Base-by-base conservation (phyloP, 2,113 vertebrate genomes). In the Asarcornis scutulata region DNA sequence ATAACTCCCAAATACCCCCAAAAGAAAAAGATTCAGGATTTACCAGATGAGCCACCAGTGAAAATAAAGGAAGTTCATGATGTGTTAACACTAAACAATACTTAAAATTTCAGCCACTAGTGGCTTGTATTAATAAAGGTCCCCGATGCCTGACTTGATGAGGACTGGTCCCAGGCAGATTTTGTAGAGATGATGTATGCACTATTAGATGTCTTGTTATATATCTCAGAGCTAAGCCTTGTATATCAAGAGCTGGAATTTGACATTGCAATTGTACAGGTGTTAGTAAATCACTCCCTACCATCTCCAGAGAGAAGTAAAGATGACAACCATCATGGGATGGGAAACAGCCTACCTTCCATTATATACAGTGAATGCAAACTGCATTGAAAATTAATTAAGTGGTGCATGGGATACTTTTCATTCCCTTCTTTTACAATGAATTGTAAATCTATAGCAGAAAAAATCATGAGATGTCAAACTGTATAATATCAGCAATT, bases 281-380 rank as follows among this genome's bases (percentile, higher is more conserved):
- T 89, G 46, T 77, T 75, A 69, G 83, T 88, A 91, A 93, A 96
- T 92, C 59, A 80, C 32, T 69, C 46, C 18, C n/a, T 93, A 34
- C 86, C 73, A 63, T 64, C 67, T 83, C 42, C 36, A 73, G 69
- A 86, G 63, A 83, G 71, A 86, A 79, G 60, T 62, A 75, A 64
- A 90, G 92, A 56, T 82, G 85, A 69, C 56, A 74, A 58, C 50
- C 50, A 56, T 34, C 50, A 46, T 7, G 44, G 53, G 34, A 69
- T 27, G n/a, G 73, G 76, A n/a, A 64, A 72, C 26, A 94, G 22
- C 42, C 26, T 48, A 53, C 21, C 36, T 73, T 66, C 1, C 14
- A 0, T 63, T 75, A 72, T 29, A 46, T 14, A 69, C 4, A 64
- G 44, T 38, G 77, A 89, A 82, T 56, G 22, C 67, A 88, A 87